Evolutionary conservation across 2,888 invertebrate genomes (phyloP).

Genomic region (Dryococelus australis): DNA sequence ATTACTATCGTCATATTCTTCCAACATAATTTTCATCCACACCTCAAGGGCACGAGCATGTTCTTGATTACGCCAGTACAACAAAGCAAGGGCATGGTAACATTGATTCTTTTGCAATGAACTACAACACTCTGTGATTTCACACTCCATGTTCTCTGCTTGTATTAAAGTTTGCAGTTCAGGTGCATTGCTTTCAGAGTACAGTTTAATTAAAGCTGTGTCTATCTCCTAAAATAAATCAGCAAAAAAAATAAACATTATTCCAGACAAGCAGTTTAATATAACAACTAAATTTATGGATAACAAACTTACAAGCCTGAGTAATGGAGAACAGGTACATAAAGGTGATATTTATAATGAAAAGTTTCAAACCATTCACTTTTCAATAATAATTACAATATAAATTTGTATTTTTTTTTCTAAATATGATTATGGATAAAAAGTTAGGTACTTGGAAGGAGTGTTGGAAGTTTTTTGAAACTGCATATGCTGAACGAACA

Average conservation of each 20-base stretch:
- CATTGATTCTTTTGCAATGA: conserved; percentile 56
- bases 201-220: conserved; percentile 58
- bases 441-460: no score
- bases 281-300: no score
- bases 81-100: conserved; percentile 58
- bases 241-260: neutral
- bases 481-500: no score
- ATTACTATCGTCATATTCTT: conserved; percentile 55
- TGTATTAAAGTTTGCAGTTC: conserved; percentile 42
- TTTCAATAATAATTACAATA: no score
- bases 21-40: conserved; percentile 58
- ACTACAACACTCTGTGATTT: conserved; percentile 57
- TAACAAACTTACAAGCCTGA: no score
- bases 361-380: no score
- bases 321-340: no score
- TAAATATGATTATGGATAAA: no score
- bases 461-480: no score
- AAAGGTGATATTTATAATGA: no score
- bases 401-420: no score
- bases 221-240: conserved; percentile 57
- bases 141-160: conserved; percentile 46
- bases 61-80: conserved; percentile 57
- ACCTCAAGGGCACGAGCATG: conserved; percentile 57
- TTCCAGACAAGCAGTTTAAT: no score
- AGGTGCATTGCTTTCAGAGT: conserved; percentile 39